Percentiles rank a stretch among this genome's conserved stretches.
Conservation (phyloP, 2,888 invertebrate genomes). For the Physocephala rufipes region DNA sequence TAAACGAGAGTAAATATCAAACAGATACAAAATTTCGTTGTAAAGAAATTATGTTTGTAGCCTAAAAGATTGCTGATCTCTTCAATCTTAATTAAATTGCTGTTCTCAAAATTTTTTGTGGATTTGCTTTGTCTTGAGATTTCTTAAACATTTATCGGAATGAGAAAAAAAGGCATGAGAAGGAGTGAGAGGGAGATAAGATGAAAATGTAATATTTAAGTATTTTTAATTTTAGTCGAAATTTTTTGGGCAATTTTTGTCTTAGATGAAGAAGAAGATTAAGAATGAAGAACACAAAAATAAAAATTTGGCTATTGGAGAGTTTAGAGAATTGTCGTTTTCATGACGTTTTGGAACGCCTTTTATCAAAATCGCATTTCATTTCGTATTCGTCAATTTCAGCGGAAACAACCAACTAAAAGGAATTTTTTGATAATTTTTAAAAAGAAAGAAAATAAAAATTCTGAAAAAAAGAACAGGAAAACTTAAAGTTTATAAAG, state of each 20-base stretch:
- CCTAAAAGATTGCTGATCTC: too few relatives aligned
- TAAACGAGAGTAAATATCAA: too few relatives aligned
- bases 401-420: background rate
- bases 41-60: too few relatives aligned
- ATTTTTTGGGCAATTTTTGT: background rate
- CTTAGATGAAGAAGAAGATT: background rate
- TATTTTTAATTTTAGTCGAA: constrained; percentile 20
- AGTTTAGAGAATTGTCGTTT: constrained; percentile 28
- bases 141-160: too few relatives aligned
- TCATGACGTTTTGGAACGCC: constrained; percentile 18
- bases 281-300: background rate
- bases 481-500: background rate
- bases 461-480: background rate
- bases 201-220: background rate
- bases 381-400: constrained; percentile 20
- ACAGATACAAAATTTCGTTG: too few relatives aligned
- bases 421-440: background rate
- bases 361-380: constrained; percentile 32
- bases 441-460: background rate
- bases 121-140: too few relatives aligned
- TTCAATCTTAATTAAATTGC: too few relatives aligned
- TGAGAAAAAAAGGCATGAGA: background rate
- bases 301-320: background rate
- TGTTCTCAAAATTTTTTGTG: too few relatives aligned
- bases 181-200: background rate